Evolutionary conservation across 2,888 invertebrate genomes (phyloP).

Genomic region (Venusia cambrica): DNA sequence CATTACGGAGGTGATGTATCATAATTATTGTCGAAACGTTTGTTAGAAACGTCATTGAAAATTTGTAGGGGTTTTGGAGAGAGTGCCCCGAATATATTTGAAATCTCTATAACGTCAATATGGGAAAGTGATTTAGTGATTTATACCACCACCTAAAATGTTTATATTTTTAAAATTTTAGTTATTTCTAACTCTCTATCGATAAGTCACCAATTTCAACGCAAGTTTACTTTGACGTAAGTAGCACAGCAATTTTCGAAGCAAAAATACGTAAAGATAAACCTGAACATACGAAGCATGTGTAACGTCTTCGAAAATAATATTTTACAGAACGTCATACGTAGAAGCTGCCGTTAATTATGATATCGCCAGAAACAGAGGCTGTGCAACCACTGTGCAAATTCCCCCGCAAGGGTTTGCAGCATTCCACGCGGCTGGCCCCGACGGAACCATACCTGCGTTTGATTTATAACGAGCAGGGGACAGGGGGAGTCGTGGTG

Average conservation of each 20-base stretch:
- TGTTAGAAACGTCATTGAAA: constrained; percentile 23
- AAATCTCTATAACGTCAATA: no score
- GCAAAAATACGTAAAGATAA: no score
- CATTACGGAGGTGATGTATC: constrained; percentile 43
- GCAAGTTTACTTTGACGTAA: no score
- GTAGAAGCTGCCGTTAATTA: constrained; percentile 37
- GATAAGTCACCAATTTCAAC: no score
- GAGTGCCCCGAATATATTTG: constrained; percentile 1
- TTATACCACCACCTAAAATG: no score
- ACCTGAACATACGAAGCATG: no score
- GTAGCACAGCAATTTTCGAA: no score
- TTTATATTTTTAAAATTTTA: no score
- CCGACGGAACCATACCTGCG: constrained; percentile 71
- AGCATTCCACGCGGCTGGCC: constrained; percentile 62
- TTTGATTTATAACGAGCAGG: constrained; percentile 78
- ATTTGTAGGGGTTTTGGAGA: constrained; percentile 23
- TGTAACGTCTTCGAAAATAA: no score
- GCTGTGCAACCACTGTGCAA: constrained; percentile 40
- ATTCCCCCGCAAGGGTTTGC: constrained; percentile 48
- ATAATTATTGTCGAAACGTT: constrained; percentile 36
- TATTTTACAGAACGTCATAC: constrained; percentile 13
- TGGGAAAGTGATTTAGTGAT: no score
- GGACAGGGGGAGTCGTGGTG: constrained; percentile 65
- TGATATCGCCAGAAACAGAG: constrained; percentile 40
- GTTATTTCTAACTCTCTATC: no score